Evolutionary conservation across 2,888 invertebrate genomes (phyloP).

Genomic region (Caenorhabditis sulstoni): DNA sequence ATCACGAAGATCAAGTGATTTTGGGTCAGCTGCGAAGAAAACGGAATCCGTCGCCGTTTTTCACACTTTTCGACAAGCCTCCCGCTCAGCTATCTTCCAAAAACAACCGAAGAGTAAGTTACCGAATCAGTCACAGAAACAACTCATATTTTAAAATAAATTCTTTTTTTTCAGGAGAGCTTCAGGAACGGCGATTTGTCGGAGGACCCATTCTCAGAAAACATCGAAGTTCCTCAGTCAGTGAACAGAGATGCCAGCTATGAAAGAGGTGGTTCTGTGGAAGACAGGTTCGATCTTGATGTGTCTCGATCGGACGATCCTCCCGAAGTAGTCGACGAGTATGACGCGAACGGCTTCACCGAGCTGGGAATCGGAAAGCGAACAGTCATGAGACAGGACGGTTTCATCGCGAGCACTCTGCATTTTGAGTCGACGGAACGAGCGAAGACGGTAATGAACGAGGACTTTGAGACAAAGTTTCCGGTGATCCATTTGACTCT

Average conservation of each 20-base stretch:
- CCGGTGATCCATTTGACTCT: slow-evolving; percentile 94
- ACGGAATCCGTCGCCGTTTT: slow-evolving; percentile 57
- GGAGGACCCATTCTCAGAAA: slow-evolving; percentile 41
- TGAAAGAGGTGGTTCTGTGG: slow-evolving; percentile 46
- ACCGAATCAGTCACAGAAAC: neutral
- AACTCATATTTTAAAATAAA: neutral
- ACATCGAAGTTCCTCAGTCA: slow-evolving; percentile 51
- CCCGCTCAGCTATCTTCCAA: slow-evolving; percentile 24
- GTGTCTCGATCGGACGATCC: slow-evolving; percentile 43
- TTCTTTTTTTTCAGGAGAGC: slow-evolving; percentile 40
- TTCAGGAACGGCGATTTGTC: slow-evolving; percentile 41
- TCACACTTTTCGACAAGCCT: slow-evolving; percentile 57
- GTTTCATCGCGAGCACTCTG: slow-evolving; percentile 81
- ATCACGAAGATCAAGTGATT: slow-evolving; percentile 54
- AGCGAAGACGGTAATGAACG: slow-evolving; percentile 95
- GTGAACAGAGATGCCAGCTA: slow-evolving; percentile 41
- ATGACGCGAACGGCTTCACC: slow-evolving; percentile 51
- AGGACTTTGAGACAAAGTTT: slow-evolving; percentile 95
- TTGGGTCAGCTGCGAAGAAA: slow-evolving; percentile 30
- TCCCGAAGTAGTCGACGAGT: slow-evolving; percentile 40
- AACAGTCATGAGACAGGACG: slow-evolving; percentile 82
- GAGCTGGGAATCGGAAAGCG: slow-evolving; percentile 71
- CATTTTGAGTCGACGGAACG: slow-evolving; percentile 83
- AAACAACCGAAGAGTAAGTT: slow-evolving; percentile 32
- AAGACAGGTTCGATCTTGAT: slow-evolving; percentile 44